Evolutionary conservation across 2,113 vertebrate species (phyloP), one percentile per base, ranked within the genome.

Genomic region (Garra rufa): DNA sequence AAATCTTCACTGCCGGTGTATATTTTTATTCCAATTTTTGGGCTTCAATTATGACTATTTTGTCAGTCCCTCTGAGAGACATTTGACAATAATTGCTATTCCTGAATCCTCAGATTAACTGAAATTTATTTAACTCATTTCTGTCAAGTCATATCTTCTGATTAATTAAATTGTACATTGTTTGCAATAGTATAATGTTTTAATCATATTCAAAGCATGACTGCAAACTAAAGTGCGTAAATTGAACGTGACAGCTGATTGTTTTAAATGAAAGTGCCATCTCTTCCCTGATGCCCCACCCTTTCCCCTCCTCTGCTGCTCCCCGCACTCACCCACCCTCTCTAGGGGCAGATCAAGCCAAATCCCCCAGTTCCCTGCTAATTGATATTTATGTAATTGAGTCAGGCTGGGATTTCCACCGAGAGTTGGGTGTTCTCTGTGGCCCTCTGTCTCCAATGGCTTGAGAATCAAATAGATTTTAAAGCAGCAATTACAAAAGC

Each of bases 361-460:
- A 95, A 92, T 94, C 94, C 94, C 94, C 91, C 90, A 84, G 93
- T 93, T 93, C 92, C 93, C 92, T 92, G 93, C 95, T 96, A 95
- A 96, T 96, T 96, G 94, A 95, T 95, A 96, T 96, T 95, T 95
- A 95, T 96, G 94, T 95, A 95, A 93, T 92, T 88, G 76, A 76
- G 90, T 89, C 85, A 89, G 90, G 90, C 89, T 89, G 92, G 92
- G 90, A 94, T 93, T 89, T 84, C 92, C 91, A 86, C 90, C 46
- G 89, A 93, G 93, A 94, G 82, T 26, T 6, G 2, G 48, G 43
- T 38, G 85, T 75, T 86, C 85, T 81, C 85, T 71, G 73, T 24
- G 84, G 81, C 30, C 77, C 82, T 84, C 50, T 41, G 70, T 76
- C 78, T 88, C 85, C 61, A 65, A 73, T 52, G 85, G 76, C 46